These are phyloP conservation scores for Campoletis sonorensis DNA, from an alignment of 1,140 invertebrate genomes.

Conservation along the genomic window DNA sequence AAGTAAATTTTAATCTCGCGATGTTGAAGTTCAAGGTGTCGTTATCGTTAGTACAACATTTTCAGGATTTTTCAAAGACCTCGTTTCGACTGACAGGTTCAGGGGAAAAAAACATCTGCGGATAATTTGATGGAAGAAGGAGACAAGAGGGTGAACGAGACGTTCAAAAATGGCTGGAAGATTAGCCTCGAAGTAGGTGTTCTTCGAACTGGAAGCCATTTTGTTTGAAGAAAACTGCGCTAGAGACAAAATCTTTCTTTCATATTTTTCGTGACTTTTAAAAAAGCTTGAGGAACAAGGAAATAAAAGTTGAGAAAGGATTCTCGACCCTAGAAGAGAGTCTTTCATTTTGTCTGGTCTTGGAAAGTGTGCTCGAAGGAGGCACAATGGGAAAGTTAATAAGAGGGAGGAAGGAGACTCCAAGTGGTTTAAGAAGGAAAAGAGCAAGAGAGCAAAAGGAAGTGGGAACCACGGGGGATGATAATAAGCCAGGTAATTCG, in stretches of 20 bases:
- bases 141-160: not conserved
- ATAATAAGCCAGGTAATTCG: slow-evolving; percentile 75
- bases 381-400: slow-evolving; percentile 9
- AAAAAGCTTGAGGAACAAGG: slow-evolving; percentile 27
- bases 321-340: not conserved
- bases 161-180: slow-evolving; percentile 13
- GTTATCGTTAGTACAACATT: not conserved
- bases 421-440: not conserved
- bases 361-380: too few species aligned
- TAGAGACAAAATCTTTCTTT: slow-evolving; percentile 27
- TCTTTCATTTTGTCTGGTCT: not conserved
- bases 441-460: not conserved
- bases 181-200: slow-evolving; percentile 8
- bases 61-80: too few species aligned
- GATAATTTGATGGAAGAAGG: too few species aligned
- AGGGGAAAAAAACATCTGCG: too few species aligned
- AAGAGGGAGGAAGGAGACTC: not conserved
- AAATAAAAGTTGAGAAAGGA: slow-evolving; percentile 45
- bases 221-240: slow-evolving; percentile 31
- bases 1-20: too few species aligned
- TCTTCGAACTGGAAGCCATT: not conserved
- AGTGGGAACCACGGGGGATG: slow-evolving; percentile 63
- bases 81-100: too few species aligned
- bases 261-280: slow-evolving; percentile 50
- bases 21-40: too few species aligned